Evolutionary conservation across 2,797 vertebrate species (phyloP).

Genomic region (Centropyge bicolor): DNA sequence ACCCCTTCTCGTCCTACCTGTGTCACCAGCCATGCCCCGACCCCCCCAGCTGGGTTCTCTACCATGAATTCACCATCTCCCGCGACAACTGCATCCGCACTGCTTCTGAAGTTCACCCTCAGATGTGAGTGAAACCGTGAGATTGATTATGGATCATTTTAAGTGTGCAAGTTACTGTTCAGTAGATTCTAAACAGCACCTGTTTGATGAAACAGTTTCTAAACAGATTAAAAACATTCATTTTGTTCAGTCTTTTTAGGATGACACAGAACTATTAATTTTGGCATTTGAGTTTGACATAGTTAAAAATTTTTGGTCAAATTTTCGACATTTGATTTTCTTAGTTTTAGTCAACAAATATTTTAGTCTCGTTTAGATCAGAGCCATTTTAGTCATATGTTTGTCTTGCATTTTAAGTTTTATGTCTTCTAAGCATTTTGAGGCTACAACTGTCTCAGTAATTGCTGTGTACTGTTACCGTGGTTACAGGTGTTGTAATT

Average conservation of each 20-base stretch:
- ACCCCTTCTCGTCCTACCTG: conserved; percentile 90
- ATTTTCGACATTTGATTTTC: no score
- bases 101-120: conserved; percentile 92
- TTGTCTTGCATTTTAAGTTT: not conserved
- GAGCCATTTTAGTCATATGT: no score
- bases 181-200: not conserved
- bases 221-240: not conserved
- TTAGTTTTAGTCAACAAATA: no score
- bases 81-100: conserved; percentile 94
- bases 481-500: not conserved
- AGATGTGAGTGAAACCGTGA: conserved; percentile 88
- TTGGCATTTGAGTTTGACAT: no score
- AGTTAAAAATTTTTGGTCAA: no score
- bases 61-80: conserved; percentile 95
- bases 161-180: not conserved
- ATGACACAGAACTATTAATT: no score
- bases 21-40: conserved; percentile 82
- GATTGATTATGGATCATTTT: no score
- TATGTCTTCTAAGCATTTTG: not conserved
- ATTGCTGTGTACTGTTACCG: not conserved
- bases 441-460: not conserved
- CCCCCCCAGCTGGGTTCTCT: conserved; percentile 93
- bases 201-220: not conserved
- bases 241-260: no score
- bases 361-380: no score